Conservation (phyloP, 2,888 invertebrate genomes). For the Stratiomys singularior region DNA sequence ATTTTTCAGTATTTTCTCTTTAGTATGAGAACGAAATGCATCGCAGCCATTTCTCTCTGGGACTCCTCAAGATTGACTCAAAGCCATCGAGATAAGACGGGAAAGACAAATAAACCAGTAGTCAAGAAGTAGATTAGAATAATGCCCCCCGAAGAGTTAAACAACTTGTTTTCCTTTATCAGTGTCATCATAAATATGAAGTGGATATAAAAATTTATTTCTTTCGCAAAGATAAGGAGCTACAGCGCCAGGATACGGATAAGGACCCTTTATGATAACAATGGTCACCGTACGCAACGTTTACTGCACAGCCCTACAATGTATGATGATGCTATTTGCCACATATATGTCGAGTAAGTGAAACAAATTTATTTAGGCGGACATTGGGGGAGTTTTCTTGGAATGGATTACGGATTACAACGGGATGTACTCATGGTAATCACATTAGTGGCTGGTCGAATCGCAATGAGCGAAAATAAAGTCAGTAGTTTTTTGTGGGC, state of each 20-base stretch:
- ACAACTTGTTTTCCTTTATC: conserved; percentile 53
- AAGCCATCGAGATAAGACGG: neutral
- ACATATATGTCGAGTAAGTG: conserved; percentile 56
- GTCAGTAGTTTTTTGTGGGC: neutral
- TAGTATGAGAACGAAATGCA: too few relatives aligned
- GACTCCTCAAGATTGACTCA: neutral
- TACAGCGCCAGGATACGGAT: conserved; percentile 40
- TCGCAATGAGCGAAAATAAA: conserved; percentile 5
- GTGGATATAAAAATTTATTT: conserved; percentile 53
- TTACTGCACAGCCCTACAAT: neutral
- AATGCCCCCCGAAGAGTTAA: conserved; percentile 47
- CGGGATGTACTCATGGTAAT: conserved; percentile 47
- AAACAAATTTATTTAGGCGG: conserved; percentile 65
- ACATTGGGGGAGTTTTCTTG: conserved; percentile 46
- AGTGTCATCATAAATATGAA: conserved; percentile 53
- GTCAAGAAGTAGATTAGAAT: conserved; percentile 44
- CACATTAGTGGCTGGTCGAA: conserved; percentile 42
- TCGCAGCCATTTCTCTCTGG: conserved; percentile 7
- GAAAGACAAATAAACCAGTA: neutral
- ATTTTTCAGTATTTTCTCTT: too few relatives aligned
- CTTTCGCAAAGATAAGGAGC: conserved; percentile 47
- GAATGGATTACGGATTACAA: conserved; percentile 41
- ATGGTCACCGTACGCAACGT: conserved; percentile 59
- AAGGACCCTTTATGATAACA: conserved; percentile 57
- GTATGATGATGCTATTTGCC: conserved; percentile 46